Evolutionary conservation across 2,113 vertebrate species (phyloP), one percentile per base, ranked within the genome.

Genomic region (Argyrosomus japonicus): DNA sequence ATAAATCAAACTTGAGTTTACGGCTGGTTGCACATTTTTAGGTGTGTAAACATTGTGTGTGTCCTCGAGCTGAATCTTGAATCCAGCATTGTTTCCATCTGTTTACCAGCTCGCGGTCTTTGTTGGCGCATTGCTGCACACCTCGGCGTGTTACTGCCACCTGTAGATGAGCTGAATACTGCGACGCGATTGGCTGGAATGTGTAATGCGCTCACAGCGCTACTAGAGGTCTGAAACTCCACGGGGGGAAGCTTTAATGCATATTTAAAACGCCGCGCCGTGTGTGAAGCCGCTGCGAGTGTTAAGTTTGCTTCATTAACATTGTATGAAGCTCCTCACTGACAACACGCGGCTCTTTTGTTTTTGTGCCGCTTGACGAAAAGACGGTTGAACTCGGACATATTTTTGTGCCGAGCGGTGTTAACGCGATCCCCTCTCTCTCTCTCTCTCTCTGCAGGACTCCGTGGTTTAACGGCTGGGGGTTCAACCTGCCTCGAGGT

Each of bases 391-490:
- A 65, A 57, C 67, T 15, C 50, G 36, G 36, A 36, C 7, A 1
- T 36, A 8, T 36, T 36, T 36, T 8, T 36, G 36, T 36, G 36
- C 36, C 36, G 36, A 1, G 36, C 36, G 36, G 60, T 43, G 51
- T 54, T 81, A 64, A 91, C 56, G 84, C 65, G 48, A 27, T n/a
- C 36, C 6, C 4, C 36, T 47, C 73, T 60, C 40, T 48, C 51
- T 68, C 27, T 13, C 88, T 77, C 67, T 88, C 86, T 89, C 85
- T 90, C 93, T 76, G 78, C 95, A 99, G 98, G 98, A 99, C 98
- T 91, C 98, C 98, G 0, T 99, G 98, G 98, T 99, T 99, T 96
- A 99, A 99, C 88, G 98, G 98, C 95, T 99, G 98, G 98, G 98
- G 97, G 85, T 99, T 99, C 96, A 99, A 99, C 95, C 95, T 99